Evolutionary conservation across 2,888 invertebrate species (phyloP).

Genomic region (Patella pellucida): DNA sequence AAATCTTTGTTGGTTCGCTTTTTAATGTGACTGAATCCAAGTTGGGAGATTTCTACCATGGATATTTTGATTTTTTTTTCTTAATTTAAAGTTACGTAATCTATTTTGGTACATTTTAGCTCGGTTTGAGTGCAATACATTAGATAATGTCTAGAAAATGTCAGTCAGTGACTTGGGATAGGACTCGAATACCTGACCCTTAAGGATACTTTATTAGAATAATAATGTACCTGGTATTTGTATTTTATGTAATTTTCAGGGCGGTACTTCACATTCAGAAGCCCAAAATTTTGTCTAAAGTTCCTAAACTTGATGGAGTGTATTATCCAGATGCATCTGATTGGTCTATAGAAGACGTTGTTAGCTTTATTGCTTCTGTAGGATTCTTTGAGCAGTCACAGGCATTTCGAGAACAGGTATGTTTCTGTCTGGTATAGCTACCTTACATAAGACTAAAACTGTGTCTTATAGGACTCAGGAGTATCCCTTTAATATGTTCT

Average conservation of each 20-base stretch:
- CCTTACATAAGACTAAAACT: too few species aligned
- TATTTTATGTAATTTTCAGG: neutral
- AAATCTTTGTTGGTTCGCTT: too few species aligned
- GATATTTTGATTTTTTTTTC: too few species aligned
- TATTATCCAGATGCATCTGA: conserved; percentile 80
- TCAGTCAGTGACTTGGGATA: neutral
- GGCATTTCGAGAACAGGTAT: conserved; percentile 85
- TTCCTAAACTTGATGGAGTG: conserved; percentile 25
- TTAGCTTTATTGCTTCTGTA: conserved; percentile 81
- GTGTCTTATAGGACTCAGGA: too few species aligned
- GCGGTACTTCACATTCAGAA: conserved; percentile 1
- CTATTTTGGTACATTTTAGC: too few species aligned
- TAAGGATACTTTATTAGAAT: conserved; percentile 23
- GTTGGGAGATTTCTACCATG: too few species aligned
- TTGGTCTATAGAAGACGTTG: conserved; percentile 89
- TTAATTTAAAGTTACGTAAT: too few species aligned
- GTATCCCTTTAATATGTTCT: too few species aligned
- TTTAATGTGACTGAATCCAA: too few species aligned
- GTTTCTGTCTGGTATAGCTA: neutral
- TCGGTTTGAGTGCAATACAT: too few species aligned
- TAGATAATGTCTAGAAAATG: too few species aligned
- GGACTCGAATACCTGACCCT: conserved; percentile 12
- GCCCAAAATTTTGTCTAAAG: conserved; percentile 21
- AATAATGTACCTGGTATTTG: neutral
- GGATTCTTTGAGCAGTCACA: conserved; percentile 83